phyloP scores from a whole-genome alignment of 2,797 vertebrate species.

The Danio choprae region DNA sequence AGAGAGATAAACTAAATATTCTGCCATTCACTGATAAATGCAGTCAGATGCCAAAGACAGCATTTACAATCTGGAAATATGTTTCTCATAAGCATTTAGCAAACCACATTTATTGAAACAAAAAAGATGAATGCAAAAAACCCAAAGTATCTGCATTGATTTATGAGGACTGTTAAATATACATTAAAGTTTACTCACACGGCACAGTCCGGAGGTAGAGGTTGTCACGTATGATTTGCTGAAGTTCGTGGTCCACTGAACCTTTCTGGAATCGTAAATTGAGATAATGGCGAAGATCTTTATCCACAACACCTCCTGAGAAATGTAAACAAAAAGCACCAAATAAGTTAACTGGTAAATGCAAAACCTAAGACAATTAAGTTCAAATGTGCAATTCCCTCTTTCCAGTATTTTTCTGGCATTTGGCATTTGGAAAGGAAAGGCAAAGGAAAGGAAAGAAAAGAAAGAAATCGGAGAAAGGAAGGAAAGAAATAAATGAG shows the following conservation, averaged over 20 bases:
- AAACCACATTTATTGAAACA: constrained; percentile 4
- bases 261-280: constrained; percentile 99
- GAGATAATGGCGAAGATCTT: constrained; percentile 99
- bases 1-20: background rate
- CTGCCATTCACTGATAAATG: background rate
- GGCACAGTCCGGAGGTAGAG: constrained; percentile 99
- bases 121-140: background rate
- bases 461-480: too few relatives aligned
- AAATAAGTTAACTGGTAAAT: background rate
- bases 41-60: background rate
- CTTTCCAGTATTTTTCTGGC: too few relatives aligned
- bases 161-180: background rate
- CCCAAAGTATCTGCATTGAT: background rate
- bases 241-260: constrained; percentile 98
- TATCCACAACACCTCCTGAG: constrained; percentile 96
- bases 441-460: too few relatives aligned
- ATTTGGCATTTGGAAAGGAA: too few relatives aligned
- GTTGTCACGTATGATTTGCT: constrained; percentile 99
- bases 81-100: background rate
- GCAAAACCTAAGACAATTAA: background rate
- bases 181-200: constrained; percentile 83
- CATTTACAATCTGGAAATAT: background rate
- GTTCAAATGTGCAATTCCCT: too few relatives aligned
- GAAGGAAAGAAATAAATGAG: too few relatives aligned
- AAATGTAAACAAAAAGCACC: constrained; percentile 30